Conservation (phyloP, 2,888 invertebrate species). For the Protophormia terraenovae region DNA sequence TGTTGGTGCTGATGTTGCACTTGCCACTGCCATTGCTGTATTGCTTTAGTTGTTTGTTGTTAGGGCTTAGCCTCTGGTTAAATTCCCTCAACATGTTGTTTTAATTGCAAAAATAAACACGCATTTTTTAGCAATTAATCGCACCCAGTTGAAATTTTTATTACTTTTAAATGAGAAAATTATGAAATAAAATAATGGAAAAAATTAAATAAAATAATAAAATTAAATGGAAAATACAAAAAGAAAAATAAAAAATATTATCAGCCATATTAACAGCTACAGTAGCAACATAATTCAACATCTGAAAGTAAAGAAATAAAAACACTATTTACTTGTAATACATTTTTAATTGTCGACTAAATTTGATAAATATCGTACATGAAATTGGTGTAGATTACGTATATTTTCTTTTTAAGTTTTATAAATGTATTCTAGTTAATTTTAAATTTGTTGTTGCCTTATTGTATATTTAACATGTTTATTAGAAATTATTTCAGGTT, state of each 20-base stretch:
- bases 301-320: conserved; percentile 32
- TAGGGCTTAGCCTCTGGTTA: conserved; percentile 23
- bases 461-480: conserved; percentile 55
- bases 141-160: conserved; percentile 66
- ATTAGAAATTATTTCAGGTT: conserved; percentile 30
- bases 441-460: neutral
- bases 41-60: neutral
- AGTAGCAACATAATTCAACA: conserved; percentile 21
- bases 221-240: conserved; percentile 30
- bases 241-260: too few species aligned
- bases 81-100: conserved; percentile 62
- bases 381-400: conserved; percentile 61
- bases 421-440: neutral
- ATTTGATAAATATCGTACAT: conserved; percentile 68
- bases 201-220: conserved; percentile 53
- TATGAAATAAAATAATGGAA: conserved; percentile 60
- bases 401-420: conserved; percentile 21
- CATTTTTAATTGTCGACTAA: conserved; percentile 74
- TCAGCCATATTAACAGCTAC: conserved; percentile 18
- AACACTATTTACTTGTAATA: conserved; percentile 66
- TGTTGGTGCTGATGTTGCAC: neutral
- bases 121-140: conserved; percentile 70
- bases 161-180: conserved; percentile 65
- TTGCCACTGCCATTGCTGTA: neutral
- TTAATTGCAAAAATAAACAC: conserved; percentile 71